These are phyloP conservation scores for Hephaestus fuliginosus DNA, from an alignment of 2,797 vertebrate genomes.

Conservation along the genomic window DNA sequence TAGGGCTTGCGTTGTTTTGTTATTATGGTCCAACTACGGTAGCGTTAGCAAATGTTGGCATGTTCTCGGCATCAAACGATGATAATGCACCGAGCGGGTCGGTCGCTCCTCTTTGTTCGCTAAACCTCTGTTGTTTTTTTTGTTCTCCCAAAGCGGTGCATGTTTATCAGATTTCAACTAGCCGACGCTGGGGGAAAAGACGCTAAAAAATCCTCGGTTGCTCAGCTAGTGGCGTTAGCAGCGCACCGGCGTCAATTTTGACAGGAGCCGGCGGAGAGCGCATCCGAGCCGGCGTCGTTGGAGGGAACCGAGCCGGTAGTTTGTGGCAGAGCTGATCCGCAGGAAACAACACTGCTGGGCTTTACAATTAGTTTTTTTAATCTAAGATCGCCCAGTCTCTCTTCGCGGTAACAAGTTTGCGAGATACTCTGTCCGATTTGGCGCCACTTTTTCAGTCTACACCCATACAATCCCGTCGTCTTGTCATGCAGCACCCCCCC, in stretches of 20 bases:
- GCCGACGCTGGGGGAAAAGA: constrained; percentile 58
- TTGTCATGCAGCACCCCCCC: constrained; percentile 46
- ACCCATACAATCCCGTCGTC: constrained; percentile 72
- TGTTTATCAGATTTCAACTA: constrained; percentile 36
- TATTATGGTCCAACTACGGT: constrained; percentile 63
- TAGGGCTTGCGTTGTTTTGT: constrained; percentile 82
- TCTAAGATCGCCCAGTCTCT: neutral
- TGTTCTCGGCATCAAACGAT: constrained; percentile 2
- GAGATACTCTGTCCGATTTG: constrained; percentile 76
- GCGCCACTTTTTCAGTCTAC: constrained; percentile 88
- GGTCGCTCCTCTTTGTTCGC: neutral
- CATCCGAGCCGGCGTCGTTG: constrained; percentile 56
- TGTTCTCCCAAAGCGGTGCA: neutral
- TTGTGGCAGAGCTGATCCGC: constrained; percentile 18
- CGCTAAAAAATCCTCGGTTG: constrained; percentile 53
- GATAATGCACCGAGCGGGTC: neutral
- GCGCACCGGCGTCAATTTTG: constrained; percentile 85
- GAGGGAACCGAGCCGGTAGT: constrained; percentile 44
- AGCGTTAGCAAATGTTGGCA: constrained; percentile 21
- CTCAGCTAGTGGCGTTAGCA: constrained; percentile 72
- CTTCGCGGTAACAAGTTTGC: constrained; percentile 61
- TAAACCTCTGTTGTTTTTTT: neutral
- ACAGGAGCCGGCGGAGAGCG: constrained; percentile 80
- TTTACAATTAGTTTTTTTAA: neutral
- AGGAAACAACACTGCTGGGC: neutral